Evolutionary conservation across 1,140 invertebrate species (phyloP).

Genomic region (Cydia splendana): DNA sequence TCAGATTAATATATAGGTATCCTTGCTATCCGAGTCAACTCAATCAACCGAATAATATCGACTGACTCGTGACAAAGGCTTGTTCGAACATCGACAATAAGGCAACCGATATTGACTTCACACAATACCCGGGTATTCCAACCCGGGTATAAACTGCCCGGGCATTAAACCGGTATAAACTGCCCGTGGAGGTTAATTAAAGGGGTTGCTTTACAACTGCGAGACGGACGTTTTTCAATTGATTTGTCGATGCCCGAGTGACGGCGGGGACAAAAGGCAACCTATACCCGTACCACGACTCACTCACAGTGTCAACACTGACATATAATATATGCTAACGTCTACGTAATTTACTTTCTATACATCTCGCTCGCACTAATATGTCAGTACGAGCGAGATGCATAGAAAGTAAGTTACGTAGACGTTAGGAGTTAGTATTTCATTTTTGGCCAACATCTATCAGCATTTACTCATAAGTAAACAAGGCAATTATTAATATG

Average conservation of each 20-base stretch:
- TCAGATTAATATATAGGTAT: background rate
- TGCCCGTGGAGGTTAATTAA: conserved; percentile 18
- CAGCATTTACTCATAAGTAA: background rate
- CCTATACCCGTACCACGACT: no score
- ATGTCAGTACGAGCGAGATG: no score
- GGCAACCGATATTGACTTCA: conserved; percentile 13
- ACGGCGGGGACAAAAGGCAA: background rate
- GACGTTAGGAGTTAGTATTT: no score
- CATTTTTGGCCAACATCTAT: no score
- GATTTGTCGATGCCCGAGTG: conserved; percentile 13
- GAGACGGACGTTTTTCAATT: background rate
- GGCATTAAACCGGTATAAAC: conserved; percentile 14
- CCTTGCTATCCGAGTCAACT: background rate
- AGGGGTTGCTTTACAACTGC: conserved; percentile 15
- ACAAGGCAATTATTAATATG: background rate
- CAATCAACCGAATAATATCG: background rate
- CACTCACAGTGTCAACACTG: no score
- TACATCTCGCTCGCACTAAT: no score
- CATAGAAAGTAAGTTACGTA: no score
- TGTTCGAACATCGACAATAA: conserved; percentile 1
- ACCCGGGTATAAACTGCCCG: conserved; percentile 15
- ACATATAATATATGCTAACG: no score
- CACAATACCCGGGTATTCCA: conserved; percentile 7
- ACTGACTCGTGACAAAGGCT: background rate
- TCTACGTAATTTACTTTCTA: no score